Conservation (phyloP, 2,797 vertebrate genomes). For the Coccyzus lansbergi region DNA sequence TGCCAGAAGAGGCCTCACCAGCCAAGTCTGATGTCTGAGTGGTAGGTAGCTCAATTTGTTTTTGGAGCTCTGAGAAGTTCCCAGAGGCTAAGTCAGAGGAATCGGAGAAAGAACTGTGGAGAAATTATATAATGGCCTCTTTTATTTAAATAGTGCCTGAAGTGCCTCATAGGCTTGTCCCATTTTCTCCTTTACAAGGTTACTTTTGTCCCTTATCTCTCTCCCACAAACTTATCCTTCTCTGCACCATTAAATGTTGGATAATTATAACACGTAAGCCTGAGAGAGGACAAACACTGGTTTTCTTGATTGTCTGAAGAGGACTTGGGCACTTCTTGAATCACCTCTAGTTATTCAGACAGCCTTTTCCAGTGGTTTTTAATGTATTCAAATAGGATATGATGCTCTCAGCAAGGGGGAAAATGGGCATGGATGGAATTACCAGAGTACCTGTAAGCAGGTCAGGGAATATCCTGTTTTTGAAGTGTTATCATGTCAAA, state of each 20-base stretch:
- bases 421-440: not conserved
- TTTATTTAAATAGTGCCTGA: not conserved
- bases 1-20: not conserved
- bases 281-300: not conserved
- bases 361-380: not conserved
- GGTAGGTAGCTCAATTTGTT: not conserved
- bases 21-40: not conserved
- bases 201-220: slow-evolving; percentile 28
- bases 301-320: slow-evolving; percentile 2
- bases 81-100: slow-evolving; percentile 1
- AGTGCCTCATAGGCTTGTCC: not conserved
- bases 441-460: not conserved
- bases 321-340: not conserved
- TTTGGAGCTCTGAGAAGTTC: not conserved
- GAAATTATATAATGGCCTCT: not conserved
- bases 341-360: not conserved
- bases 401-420: not conserved
- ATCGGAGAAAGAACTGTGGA: not conserved
- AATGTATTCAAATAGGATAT: not conserved
- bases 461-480: slow-evolving; percentile 21
- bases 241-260: not conserved
- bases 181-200: not conserved
- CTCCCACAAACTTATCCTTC: not conserved
- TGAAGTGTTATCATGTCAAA: not conserved
- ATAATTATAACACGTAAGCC: not conserved